Evolutionary conservation across 30 jellyfish, hydroid and myxozoan species (phyloP).

Genomic region (Mastigias papua): DNA sequence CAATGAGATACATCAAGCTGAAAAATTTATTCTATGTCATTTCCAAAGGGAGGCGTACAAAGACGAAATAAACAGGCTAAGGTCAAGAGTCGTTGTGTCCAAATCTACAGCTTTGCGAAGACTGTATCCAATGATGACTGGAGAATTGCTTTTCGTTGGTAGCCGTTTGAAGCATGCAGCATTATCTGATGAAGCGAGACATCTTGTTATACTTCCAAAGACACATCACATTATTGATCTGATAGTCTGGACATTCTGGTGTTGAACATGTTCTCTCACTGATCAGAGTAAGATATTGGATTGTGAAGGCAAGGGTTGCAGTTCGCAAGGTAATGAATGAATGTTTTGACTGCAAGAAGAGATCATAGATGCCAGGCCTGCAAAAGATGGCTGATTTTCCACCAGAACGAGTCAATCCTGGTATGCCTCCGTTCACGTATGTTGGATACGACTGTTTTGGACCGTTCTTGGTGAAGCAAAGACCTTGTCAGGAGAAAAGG

Average conservation of each 20-base stretch:
- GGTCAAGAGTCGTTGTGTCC: not conserved
- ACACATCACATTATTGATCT: slow-evolving; percentile 39
- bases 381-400: slow-evolving; percentile 82
- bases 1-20: slow-evolving; percentile 18
- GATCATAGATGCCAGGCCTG: not conserved
- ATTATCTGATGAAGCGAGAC: slow-evolving; percentile 16
- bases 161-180: slow-evolving; percentile 45
- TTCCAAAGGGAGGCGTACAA: not conserved
- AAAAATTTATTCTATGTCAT: not conserved
- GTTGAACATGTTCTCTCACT: slow-evolving; percentile 43
- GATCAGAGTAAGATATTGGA: slow-evolving; percentile 58
- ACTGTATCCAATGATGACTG: slow-evolving; percentile 42
- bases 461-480: slow-evolving; percentile 67
- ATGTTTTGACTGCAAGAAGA: slow-evolving; percentile 50
- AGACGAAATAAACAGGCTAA: slow-evolving; percentile 17
- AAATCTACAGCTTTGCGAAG: not conserved
- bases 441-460: slow-evolving; percentile 78
- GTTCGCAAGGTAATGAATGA: slow-evolving; percentile 25
- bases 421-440: slow-evolving; percentile 62
- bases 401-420: slow-evolving; percentile 64
- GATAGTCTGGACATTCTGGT: slow-evolving; percentile 64
- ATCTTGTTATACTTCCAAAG: slow-evolving; percentile 69
- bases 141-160: slow-evolving; percentile 39
- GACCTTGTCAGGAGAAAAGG: slow-evolving; percentile 27
- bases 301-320: slow-evolving; percentile 36